Base-by-base conservation (phyloP, 1,140 invertebrate genomes). In the Coenobita brevimanus region DNA sequence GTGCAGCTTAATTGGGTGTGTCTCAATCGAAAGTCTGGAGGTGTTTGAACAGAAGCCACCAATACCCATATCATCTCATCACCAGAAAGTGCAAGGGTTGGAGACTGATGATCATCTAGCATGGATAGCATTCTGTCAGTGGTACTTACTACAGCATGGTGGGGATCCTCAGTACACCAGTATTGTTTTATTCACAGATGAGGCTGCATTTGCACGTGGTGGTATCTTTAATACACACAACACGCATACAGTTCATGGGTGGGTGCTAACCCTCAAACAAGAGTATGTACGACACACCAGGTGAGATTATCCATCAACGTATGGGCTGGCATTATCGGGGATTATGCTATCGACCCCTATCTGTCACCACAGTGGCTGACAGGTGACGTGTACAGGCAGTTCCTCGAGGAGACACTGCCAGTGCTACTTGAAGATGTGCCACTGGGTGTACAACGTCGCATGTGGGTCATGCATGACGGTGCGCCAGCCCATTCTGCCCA, bases 401-500 rank as follows among this genome's bases (percentile, higher is more conserved):
- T 69, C 27, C 67, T 69, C 33, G 13, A 69, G 24, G 15, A 69
- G 67, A 69, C 15, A 30, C 33, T 69, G 27, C 67, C 27, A 69
- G 27, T 69, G 67, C 13, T 69, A 33, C 4, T 69, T 69, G 67
- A 69, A 36, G 67, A 69, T 69, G 67, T 69, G 67, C 4, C 67
- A 15, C 6, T 69, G 24, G 27, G 67, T 30, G 33, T 33, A 30
- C 67, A 33, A 69, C 67, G 17, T 30, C 67, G 8, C 24, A 69
- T 69, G 67, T 69, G 67, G 67, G 2, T 69, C 67, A 69, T 69
- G 67, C 67, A 69, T 69, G 67, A 69, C 33, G 67, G 27, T 69
- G 6, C 27, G n/a, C 60, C 60, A 62, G 60, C 60, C 27, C 60
- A 62, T 6, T 62, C 21, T 3, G 3, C 60, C 60, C 60, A 3